A percentile compares a stretch with the other conserved stretches of the same genome.
These are phyloP conservation scores for Agapornis roseicollis DNA, from an alignment of 2,113 vertebrate species.

Conservation along the genomic window DNA sequence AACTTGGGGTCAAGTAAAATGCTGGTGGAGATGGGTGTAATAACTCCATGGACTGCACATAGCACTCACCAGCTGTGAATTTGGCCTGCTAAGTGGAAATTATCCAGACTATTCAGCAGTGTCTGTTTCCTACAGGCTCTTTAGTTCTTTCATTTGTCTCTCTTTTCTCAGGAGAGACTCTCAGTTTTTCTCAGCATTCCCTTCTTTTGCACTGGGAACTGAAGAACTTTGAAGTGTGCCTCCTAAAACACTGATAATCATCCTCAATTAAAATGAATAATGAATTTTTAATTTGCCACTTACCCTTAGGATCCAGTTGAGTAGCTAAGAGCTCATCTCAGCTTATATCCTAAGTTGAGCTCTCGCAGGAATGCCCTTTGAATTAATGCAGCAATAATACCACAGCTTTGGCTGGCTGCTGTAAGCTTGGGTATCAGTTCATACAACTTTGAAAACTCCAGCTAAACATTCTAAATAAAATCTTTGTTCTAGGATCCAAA, in stretches of 20 bases:
- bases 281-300: conserved; percentile 77
- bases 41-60: neutral
- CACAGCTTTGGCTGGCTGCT: conserved; percentile 43
- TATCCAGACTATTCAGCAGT: neutral
- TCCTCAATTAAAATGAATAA: conserved; percentile 75
- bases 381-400: conserved; percentile 62
- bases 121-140: conserved; percentile 12
- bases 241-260: conserved; percentile 66
- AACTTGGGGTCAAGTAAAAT: neutral
- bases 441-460: neutral
- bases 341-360: conserved; percentile 61
- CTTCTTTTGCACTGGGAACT: conserved; percentile 58
- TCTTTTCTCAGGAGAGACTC: conserved; percentile 29
- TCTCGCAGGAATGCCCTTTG: conserved; percentile 65
- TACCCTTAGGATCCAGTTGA: conserved; percentile 72
- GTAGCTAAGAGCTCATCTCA: conserved; percentile 65
- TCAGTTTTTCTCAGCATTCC: conserved; percentile 3
- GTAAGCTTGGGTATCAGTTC: neutral
- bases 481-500: neutral
- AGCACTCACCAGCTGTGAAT: neutral
- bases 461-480: neutral
- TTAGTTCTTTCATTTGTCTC: conserved; percentile 14
- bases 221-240: conserved; percentile 61
- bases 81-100: neutral
- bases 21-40: neutral